Conservation (phyloP, 2,113 vertebrate genomes). For the Chloebia gouldiae region DNA sequence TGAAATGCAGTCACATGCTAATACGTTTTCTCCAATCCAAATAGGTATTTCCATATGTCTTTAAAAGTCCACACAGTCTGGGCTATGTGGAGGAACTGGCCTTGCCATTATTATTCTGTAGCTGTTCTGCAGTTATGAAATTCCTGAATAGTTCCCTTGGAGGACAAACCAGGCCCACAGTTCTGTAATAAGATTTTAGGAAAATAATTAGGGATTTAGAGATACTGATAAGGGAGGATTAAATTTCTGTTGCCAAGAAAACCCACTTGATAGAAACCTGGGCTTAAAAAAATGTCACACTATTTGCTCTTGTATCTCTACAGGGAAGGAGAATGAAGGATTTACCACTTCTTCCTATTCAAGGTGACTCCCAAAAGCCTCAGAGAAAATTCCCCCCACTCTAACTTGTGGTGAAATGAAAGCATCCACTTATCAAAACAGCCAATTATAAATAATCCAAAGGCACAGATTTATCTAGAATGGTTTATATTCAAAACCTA, state of each 20-base stretch:
- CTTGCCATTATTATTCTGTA: neutral
- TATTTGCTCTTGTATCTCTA: neutral
- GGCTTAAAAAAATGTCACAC: neutral
- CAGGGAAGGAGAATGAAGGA: neutral
- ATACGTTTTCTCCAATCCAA: neutral
- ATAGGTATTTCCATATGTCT: neutral
- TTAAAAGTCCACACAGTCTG: neutral
- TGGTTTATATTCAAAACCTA: neutral
- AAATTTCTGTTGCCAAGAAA: neutral
- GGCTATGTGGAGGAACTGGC: neutral
- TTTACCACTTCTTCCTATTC: neutral
- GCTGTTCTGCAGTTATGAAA: neutral
- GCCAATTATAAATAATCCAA: neutral
- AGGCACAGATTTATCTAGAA: neutral
- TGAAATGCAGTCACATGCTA: neutral
- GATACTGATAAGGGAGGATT: neutral
- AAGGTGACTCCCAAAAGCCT: neutral
- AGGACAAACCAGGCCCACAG: neutral
- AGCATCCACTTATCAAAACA: neutral
- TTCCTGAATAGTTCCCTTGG: neutral
- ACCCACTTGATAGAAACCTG: neutral
- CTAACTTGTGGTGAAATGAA: neutral
- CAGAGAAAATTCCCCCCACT: neutral
- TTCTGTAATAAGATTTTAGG: neutral
- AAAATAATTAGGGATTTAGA: neutral